These are phyloP conservation scores for Metacarcinus magister DNA, from an alignment of 2,888 invertebrate genomes.

Conservation along the genomic window DNA sequence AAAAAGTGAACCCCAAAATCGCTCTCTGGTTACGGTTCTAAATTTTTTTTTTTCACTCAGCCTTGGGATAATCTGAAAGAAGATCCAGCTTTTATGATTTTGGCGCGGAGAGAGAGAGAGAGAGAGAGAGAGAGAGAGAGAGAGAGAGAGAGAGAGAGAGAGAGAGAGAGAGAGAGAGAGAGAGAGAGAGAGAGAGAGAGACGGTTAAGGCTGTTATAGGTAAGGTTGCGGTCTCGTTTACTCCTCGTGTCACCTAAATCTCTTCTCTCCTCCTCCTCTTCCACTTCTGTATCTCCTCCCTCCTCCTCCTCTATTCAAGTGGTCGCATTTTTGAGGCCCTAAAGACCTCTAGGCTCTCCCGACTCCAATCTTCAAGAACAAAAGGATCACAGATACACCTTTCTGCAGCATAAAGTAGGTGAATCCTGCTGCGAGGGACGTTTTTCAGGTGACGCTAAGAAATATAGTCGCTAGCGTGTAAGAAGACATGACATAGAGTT, in stretches of 20 bases:
- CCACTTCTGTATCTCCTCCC: neutral
- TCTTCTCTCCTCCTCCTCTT: neutral
- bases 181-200: slow-evolving; percentile 50
- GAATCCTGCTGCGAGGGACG: neutral
- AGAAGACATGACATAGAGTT: neutral
- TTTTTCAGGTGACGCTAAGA: too few species aligned
- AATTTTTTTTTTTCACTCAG: neutral
- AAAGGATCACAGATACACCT: neutral
- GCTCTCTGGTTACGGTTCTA: neutral
- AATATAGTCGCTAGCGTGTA: neutral
- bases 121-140: too few species aligned
- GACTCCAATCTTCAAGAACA: neutral
- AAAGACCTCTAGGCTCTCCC: neutral
- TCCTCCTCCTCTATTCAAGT: neutral
- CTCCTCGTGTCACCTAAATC: neutral
- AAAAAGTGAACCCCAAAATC: neutral
- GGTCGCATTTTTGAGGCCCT: neutral
- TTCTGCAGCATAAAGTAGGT: neutral
- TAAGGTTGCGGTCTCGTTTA: neutral
- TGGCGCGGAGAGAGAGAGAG: too few species aligned
- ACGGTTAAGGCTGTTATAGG: slow-evolving; percentile 17
- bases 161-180: slow-evolving; percentile 35
- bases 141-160: neutral
- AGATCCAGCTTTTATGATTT: too few species aligned
- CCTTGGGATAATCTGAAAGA: neutral